A percentile compares a stretch with the other conserved stretches of the same genome.
These are phyloP conservation scores for Actias luna DNA, from an alignment of 2,888 invertebrate species.

Conservation along the genomic window DNA sequence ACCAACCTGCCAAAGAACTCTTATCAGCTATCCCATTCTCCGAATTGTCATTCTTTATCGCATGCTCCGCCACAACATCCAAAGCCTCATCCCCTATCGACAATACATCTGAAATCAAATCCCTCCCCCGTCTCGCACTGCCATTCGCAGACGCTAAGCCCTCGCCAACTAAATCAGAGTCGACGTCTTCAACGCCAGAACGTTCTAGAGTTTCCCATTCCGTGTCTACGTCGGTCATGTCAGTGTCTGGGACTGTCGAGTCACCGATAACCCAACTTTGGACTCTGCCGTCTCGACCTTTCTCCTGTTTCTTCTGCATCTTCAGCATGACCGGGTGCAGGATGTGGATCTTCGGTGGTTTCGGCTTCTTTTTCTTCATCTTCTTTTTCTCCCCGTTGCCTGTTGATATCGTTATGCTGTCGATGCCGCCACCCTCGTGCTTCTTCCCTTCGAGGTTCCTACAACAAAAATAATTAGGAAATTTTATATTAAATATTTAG, in stretches of 20 bases:
- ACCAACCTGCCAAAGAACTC: conserved; percentile 68
- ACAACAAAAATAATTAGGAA: conserved; percentile 22
- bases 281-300: conserved; percentile 61
- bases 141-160: conserved; percentile 20
- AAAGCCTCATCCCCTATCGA: conserved; percentile 57
- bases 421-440: conserved; percentile 59
- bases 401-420: conserved; percentile 68
- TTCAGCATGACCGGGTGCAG: conserved; percentile 59
- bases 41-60: conserved; percentile 53
- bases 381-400: conserved; percentile 53
- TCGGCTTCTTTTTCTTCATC: conserved; percentile 65
- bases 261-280: conserved; percentile 68
- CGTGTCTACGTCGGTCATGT: not conserved
- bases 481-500: not conserved
- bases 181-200: not conserved
- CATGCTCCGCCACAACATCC: conserved; percentile 64
- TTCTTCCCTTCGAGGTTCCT: conserved; percentile 55
- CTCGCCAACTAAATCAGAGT: conserved; percentile 16
- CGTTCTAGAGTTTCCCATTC: not conserved
- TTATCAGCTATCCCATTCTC: conserved; percentile 65
- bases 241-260: conserved; percentile 6
- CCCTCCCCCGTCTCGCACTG: conserved; percentile 40
- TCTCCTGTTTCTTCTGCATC: conserved; percentile 46
- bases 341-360: conserved; percentile 68
- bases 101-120: conserved; percentile 56